Evolutionary conservation across 2,888 invertebrate species (phyloP), one percentile per base, ranked within the genome.

Genomic region (Microctonus brassicae): DNA sequence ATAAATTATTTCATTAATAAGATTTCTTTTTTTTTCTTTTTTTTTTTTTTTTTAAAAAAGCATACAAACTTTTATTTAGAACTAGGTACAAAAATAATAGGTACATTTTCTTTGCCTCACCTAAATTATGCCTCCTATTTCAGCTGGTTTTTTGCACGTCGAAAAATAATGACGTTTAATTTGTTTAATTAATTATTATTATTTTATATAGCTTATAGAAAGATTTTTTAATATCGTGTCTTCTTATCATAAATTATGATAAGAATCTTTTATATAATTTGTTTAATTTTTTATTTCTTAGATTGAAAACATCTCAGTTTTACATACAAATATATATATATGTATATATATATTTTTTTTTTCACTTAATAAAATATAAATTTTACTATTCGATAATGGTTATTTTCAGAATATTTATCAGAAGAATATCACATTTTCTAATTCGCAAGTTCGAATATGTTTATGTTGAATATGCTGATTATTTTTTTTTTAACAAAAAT

Each of bases 21-120:
- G 29, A 60, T 67, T n/a, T 72, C 61, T 65, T 70, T 74, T 70
- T 73, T 77, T 77, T 79, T 78, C 78, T 77, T n/a, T n/a, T 67
- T 72, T 64, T 65, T 70, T 74, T 70, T 73, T 77, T 77, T 79
- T 78, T 78, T 77, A 84, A 84, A 84, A 84, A 84, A 83, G 84
- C 84, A 84, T 85, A 85, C 82, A 85, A 84, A 84, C 81, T 81
- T 85, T 84, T 84, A 84, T 84, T 84, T 84, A 83, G 78, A 82
- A 81, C 82, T 84, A 84, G 79, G 81, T 85, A 84, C 82, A 85
- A 85, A 85, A 84, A 84, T 85, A 84, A 79, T 84, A 84, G 83
- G 81, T 84, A 85, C 83, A 85, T 83, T 80, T 78, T 81, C 80
- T 78, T 83, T 80, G 78, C 79, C 77, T 77, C 74, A 78, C 81